phyloP scores from a whole-genome alignment of 2,797 vertebrate genomes.

The Selene dorsalis region DNA sequence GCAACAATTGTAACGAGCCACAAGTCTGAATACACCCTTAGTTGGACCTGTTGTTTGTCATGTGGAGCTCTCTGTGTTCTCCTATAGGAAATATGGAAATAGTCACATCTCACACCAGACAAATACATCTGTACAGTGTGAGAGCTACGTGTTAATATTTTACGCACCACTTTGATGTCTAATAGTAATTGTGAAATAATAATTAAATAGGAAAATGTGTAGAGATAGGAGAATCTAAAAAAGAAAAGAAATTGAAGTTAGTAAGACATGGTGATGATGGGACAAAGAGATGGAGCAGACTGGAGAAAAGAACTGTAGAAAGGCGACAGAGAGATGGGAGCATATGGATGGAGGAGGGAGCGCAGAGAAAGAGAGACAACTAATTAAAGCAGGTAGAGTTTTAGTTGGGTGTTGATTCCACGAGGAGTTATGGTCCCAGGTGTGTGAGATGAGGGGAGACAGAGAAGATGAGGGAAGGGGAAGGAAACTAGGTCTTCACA shows the following conservation, averaged over 20 bases:
- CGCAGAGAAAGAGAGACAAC: conserved; percentile 42
- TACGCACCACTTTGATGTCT: neutral
- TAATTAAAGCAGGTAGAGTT: conserved; percentile 73
- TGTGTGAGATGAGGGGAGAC: conserved; percentile 54
- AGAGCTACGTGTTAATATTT: neutral
- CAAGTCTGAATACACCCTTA: too few species aligned
- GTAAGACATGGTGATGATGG: neutral
- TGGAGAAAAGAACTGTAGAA: conserved; percentile 23
- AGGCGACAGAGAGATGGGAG: conserved; percentile 34
- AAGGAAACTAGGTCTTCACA: conserved; percentile 61
- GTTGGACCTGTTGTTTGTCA: neutral
- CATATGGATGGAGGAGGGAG: conserved; percentile 46
- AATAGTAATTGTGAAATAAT: neutral
- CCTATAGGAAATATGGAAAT: conserved; percentile 20
- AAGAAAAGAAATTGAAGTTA: conserved; percentile 3
- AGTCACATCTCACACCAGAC: conserved; percentile 27
- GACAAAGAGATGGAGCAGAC: conserved; percentile 17
- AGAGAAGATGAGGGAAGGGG: conserved; percentile 44
- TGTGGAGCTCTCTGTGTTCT: neutral
- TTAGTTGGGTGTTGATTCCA: conserved; percentile 70
- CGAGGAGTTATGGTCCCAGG: conserved; percentile 65
- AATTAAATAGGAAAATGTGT: neutral
- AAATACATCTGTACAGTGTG: conserved; percentile 4
- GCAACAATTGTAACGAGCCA: too few species aligned
- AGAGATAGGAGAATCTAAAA: neutral